Evolutionary conservation across 2,113 vertebrate species (phyloP), one percentile per base, ranked within the genome.

Genomic region (Stigmatopora argus): DNA sequence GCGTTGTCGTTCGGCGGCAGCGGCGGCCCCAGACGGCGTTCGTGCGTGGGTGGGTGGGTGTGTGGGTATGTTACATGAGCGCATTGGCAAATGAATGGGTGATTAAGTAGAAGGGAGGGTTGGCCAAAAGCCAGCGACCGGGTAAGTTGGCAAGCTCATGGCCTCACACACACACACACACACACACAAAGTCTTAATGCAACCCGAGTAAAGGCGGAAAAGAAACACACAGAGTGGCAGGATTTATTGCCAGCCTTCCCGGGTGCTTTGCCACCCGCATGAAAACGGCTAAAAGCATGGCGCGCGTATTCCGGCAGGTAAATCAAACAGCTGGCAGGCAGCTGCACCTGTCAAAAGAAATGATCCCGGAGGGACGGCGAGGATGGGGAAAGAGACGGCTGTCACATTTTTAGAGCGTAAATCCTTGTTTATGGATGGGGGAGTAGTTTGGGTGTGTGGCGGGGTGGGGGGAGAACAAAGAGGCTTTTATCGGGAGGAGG

Each of bases 1-100:
- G 80, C 31, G 38, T 78, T 76, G 79, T 79, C 68, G 70, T 73
- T 83, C 82, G n/a, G n/a, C n/a, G n/a, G n/a, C n/a, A n/a, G n/a
- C n/a, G n/a, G n/a, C n/a, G n/a, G n/a, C n/a, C n/a, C n/a, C n/a
- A n/a, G n/a, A n/a, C n/a, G n/a, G n/a, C n/a, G n/a, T n/a, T n/a
- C n/a, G n/a, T n/a, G n/a, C n/a, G 82, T 72, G 52, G 64, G 75
- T 65, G 65, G 79, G 48, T 34, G 69, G 23, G 56, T 21, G 59
- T 62, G 66, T 65, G 12, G 47, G 60, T 47, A 60, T 15, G 66
- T 35, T 62, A 34, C 17, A 58, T 67, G 52, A 63, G 44, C 56
- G 48, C 65, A 19, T 64, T 44, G 41, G 41, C 47, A 64, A 64
- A 64, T 58, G 26, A 67, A 49, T 69, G 55, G 13, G 53, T 60